These are phyloP conservation scores for Scylla paramamosain DNA, from an alignment of 1,140 invertebrate species.

Conservation along the genomic window DNA sequence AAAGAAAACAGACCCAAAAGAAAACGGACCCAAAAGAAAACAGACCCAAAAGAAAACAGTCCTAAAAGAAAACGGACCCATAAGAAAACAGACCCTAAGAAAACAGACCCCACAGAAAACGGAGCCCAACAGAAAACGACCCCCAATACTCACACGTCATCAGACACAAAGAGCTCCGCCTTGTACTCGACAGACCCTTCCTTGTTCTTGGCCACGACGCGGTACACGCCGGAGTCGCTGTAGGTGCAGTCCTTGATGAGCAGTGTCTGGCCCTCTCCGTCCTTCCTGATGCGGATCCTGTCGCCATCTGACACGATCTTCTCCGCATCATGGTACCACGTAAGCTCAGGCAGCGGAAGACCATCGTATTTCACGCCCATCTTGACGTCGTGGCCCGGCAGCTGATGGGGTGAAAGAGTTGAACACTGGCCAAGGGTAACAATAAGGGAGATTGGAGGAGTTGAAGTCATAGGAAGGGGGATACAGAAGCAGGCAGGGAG, in stretches of 20 bases:
- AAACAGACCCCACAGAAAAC: too few species aligned
- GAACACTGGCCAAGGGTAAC: too few species aligned
- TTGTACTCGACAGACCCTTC: constrained; percentile 90
- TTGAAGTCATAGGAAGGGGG: too few species aligned
- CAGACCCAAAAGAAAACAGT: too few species aligned
- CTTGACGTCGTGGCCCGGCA: constrained; percentile 89
- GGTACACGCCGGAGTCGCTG: constrained; percentile 88
- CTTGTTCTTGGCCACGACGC: constrained; percentile 88
- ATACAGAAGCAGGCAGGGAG: too few species aligned
- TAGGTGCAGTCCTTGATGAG: constrained; percentile 86
- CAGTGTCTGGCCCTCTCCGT: constrained; percentile 89
- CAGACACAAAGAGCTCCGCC: constrained; percentile 88
- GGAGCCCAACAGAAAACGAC: too few species aligned
- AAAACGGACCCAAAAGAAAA: too few species aligned
- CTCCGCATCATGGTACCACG: constrained; percentile 90
- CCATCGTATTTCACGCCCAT: constrained; percentile 91
- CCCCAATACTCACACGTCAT: constrained; percentile 87
- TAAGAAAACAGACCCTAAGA: too few species aligned
- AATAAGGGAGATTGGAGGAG: too few species aligned
- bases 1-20: too few species aligned
- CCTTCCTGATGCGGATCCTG: constrained; percentile 89
- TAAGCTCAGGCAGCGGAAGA: constrained; percentile 91
- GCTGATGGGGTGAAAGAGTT: constrained; percentile 79
- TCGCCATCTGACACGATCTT: constrained; percentile 84
- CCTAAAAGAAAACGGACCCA: too few species aligned